phyloP scores from a whole-genome alignment of 2,113 vertebrate genomes.

The Mus musculus region GRCm39 chr11:87830501-87831000 shows the following conservation, averaged over 20 bases:
- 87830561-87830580: too few species aligned
- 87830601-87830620: too few species aligned
- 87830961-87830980: neutral
- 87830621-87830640: too few species aligned
- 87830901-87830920: neutral
- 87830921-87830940: neutral
- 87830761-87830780: neutral
- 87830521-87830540: too few species aligned
- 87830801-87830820: neutral
- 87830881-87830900: neutral
- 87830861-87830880: neutral
- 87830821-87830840: neutral
- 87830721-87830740: neutral
- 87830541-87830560: too few species aligned
- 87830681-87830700: neutral
- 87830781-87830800: neutral
- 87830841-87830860: neutral
- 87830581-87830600: too few species aligned
- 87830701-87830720: neutral
- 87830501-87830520: neutral
- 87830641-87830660: neutral
- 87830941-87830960: neutral
- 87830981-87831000: neutral
- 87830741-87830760: neutral
- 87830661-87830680: neutral